Evolutionary conservation across 2,797 vertebrate genomes (phyloP).

Genomic region (Varecia variegata): DNA sequence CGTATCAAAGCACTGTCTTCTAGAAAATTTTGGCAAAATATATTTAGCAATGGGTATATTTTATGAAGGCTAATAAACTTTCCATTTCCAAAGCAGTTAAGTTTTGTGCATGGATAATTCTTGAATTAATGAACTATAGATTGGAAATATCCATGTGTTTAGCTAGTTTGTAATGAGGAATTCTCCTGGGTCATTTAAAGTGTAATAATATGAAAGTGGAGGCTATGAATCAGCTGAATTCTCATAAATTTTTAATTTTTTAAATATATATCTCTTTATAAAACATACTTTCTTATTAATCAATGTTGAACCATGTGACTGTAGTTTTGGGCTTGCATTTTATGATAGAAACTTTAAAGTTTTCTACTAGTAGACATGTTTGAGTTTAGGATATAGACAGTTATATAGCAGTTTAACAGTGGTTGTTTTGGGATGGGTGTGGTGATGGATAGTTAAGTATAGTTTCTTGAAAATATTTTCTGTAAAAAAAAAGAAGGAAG

Average conservation of each 20-base stretch:
- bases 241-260: not conserved
- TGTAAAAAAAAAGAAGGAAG: not conserved
- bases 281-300: not conserved
- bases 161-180: conserved; percentile 29
- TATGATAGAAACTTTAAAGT: not conserved
- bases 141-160: not conserved
- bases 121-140: not conserved
- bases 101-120: not conserved
- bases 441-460: not conserved
- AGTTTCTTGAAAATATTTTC: not conserved
- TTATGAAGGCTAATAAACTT: not conserved
- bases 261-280: not conserved
- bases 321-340: conserved; percentile 11
- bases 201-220: not conserved
- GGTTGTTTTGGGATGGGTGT: not conserved
- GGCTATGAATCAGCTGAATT: not conserved
- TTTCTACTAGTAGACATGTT: not conserved
- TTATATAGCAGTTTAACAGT: not conserved
- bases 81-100: conserved; percentile 13
- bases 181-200: conserved; percentile 5
- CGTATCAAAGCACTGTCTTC: not conserved
- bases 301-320: not conserved
- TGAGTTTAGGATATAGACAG: not conserved
- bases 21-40: not conserved
- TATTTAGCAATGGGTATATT: not conserved